Evolutionary conservation across 2,797 vertebrate genomes (phyloP).

Genomic region (Otus scops): DNA sequence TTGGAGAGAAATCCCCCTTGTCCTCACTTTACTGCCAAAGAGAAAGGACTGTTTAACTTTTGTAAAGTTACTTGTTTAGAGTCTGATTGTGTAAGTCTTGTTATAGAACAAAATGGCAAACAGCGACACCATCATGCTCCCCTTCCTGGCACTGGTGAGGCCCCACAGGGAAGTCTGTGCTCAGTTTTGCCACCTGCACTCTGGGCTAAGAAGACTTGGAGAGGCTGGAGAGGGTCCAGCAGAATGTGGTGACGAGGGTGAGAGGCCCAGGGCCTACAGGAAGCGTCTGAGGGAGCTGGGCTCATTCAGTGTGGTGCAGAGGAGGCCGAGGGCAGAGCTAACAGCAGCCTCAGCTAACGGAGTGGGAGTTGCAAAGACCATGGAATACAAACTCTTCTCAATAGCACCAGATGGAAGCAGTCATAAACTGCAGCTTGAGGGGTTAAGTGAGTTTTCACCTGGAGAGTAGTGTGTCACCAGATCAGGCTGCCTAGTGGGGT

Average conservation of each 20-base stretch:
- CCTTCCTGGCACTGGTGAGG: not conserved
- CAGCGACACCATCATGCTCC: not conserved
- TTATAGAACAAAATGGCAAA: not conserved
- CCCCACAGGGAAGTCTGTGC: not conserved
- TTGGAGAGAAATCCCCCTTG: fast-evolving
- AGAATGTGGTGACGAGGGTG: not conserved
- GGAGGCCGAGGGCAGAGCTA: not conserved
- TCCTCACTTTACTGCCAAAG: not conserved
- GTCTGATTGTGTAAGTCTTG: not conserved
- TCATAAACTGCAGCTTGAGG: not conserved
- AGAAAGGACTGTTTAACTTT: not conserved
- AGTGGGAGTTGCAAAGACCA: not conserved
- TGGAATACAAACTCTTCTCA: not conserved
- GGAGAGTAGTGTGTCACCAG: not conserved
- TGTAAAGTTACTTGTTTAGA: not conserved
- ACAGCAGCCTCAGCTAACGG: not conserved
- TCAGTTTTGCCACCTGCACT: not conserved
- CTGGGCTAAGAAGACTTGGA: not conserved
- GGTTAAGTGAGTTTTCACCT: not conserved
- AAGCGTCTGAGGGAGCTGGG: not conserved
- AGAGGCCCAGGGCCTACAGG: not conserved
- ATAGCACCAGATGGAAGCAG: not conserved
- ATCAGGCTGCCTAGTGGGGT: not conserved
- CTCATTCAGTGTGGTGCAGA: not conserved
- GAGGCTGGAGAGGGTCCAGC: not conserved